Percentiles rank a stretch among this genome's conserved stretches.
phyloP scores from a whole-genome alignment of 2,888 invertebrate species.

The Harpalus rubripes region DNA sequence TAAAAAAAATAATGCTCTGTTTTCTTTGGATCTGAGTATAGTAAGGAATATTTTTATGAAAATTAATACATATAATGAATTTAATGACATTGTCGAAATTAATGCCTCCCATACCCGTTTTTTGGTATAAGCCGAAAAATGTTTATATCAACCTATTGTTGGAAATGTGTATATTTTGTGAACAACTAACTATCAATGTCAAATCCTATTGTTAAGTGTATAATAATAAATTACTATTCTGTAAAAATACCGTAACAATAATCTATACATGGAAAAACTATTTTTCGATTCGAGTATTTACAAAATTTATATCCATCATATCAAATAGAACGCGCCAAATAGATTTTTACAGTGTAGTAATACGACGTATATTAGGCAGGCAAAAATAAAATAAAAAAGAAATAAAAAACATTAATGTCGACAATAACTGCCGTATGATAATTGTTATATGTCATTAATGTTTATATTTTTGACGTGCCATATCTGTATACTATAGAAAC shows the following conservation, averaged over 20 bases:
- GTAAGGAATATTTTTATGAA: too few species aligned
- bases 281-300: not conserved
- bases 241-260: conserved; percentile 15
- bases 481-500: conserved; percentile 32
- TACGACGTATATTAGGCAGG: conserved; percentile 17
- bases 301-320: conserved; percentile 2
- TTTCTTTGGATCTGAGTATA: too few species aligned
- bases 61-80: too few species aligned
- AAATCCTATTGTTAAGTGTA: conserved; percentile 40
- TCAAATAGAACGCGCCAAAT: conserved; percentile 2
- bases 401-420: conserved; percentile 31
- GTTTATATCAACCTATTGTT: not conserved
- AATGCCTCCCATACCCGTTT: too few species aligned
- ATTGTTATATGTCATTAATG: conserved; percentile 66
- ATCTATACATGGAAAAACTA: not conserved
- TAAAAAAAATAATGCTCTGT: too few species aligned
- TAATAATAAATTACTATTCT: conserved; percentile 35
- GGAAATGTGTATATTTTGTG: conserved; percentile 9
- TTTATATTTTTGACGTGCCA: conserved; percentile 57
- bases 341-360: conserved; percentile 37
- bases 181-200: not conserved
- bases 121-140: too few species aligned
- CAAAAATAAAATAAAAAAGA: conserved; percentile 30
- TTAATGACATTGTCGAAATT: too few species aligned
- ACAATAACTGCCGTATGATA: conserved; percentile 66